phyloP scores from a whole-genome alignment of 64 coral and sea anemone genomes.

The Porites lutea region DNA sequence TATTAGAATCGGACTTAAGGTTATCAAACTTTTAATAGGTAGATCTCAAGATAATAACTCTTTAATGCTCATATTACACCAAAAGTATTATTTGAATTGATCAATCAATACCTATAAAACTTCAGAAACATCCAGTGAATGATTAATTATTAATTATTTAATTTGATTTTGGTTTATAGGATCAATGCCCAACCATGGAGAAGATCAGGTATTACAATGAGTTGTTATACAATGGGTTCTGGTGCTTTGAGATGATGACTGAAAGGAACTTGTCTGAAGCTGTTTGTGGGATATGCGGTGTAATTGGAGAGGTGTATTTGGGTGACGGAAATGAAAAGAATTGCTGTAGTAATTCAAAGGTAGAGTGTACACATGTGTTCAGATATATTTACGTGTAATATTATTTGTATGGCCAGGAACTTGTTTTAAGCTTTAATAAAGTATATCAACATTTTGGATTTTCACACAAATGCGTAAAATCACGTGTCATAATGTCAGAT shows the following conservation, averaged over 20 bases:
- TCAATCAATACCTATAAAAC: too few relatives aligned
- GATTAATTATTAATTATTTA: too few relatives aligned
- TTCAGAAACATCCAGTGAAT: too few relatives aligned
- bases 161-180: background rate
- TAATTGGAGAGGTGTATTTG: background rate
- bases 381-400: background rate
- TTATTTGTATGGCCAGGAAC: background rate
- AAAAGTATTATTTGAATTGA: too few relatives aligned
- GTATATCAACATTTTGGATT: too few relatives aligned
- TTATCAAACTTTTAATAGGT: background rate
- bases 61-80: too few relatives aligned
- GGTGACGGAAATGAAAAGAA: slow-evolving; percentile 60
- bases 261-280: background rate
- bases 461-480: too few relatives aligned
- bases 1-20: background rate
- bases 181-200: background rate
- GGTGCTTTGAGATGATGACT: background rate
- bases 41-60: too few relatives aligned
- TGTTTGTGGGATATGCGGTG: slow-evolving; percentile 31
- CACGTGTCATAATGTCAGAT: too few relatives aligned
- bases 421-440: too few relatives aligned
- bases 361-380: background rate
- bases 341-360: background rate
- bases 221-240: slow-evolving; percentile 32
- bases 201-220: background rate